Percentiles rank a stretch among this genome's conserved stretches.
Evolutionary conservation across 2,797 vertebrate genomes (phyloP).

Genomic region (Pseudochromis fuscus): DNA sequence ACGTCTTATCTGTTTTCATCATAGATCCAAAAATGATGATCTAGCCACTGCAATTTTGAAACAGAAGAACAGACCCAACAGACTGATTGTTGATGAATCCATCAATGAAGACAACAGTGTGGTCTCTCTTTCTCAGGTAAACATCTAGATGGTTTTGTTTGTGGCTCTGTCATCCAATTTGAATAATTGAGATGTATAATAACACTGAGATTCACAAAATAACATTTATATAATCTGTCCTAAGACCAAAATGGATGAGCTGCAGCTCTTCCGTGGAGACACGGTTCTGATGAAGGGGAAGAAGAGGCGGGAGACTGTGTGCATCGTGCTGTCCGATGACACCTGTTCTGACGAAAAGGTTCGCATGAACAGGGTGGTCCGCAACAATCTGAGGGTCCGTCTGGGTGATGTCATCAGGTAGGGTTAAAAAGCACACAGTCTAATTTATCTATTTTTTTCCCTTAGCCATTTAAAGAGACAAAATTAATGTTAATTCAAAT

Average conservation of each 20-base stretch:
- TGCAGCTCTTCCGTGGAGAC: slow-evolving; percentile 98
- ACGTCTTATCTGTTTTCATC: slow-evolving; percentile 2
- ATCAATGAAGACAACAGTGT: slow-evolving; percentile 99
- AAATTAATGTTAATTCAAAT: slow-evolving; percentile 4
- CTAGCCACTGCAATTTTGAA: slow-evolving; percentile 98
- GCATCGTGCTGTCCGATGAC: slow-evolving; percentile 98
- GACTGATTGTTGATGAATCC: slow-evolving; percentile 98
- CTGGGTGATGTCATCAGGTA: slow-evolving; percentile 98
- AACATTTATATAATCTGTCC: slow-evolving; percentile 22
- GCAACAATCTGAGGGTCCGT: slow-evolving; percentile 96
- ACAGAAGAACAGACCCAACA: slow-evolving; percentile 98
- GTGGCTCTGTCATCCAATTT: neutral
- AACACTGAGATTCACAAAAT: neutral
- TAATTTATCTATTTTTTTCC: neutral
- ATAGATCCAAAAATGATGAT: slow-evolving; percentile 97
- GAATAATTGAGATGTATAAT: neutral
- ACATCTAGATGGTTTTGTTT: neutral
- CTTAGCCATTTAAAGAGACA: neutral
- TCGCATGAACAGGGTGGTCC: slow-evolving; percentile 99
- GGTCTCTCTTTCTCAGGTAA: slow-evolving; percentile 96
- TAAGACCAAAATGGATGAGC: slow-evolving; percentile 98
- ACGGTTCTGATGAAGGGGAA: slow-evolving; percentile 99
- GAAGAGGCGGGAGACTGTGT: slow-evolving; percentile 97
- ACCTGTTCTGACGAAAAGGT: slow-evolving; percentile 99
- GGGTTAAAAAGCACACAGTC: neutral